A percentile compares a stretch with the other conserved stretches of the same genome.
phyloP scores from a whole-genome alignment of 2,797 vertebrate genomes.

The Harpagifer antarcticus region DNA sequence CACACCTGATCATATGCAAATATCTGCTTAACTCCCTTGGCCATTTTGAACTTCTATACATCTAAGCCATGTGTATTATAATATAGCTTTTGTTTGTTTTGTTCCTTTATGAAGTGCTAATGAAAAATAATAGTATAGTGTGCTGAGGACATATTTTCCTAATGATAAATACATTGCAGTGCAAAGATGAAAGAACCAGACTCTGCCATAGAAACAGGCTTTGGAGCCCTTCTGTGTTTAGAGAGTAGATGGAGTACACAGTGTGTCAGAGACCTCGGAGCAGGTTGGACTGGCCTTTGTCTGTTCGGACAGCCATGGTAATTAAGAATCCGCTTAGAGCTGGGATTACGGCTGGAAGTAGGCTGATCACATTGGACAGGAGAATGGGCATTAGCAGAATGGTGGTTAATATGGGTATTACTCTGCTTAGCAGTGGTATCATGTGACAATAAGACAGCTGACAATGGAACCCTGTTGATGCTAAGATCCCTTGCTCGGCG shows the following conservation, averaged over 20 bases:
- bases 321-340: constrained; percentile 82
- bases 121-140: constrained; percentile 54
- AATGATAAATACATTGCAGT: constrained; percentile 58
- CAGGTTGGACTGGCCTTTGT: constrained; percentile 68
- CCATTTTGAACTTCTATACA: constrained; percentile 71
- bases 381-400: constrained; percentile 81
- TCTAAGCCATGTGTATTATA: constrained; percentile 62
- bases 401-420: constrained; percentile 84
- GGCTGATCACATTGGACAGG: constrained; percentile 80
- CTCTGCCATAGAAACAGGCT: constrained; percentile 25
- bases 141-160: constrained; percentile 45
- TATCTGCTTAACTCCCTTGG: constrained; percentile 71
- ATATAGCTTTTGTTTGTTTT: constrained; percentile 70
- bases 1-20: constrained; percentile 75
- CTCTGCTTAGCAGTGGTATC: constrained; percentile 77
- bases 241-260: constrained; percentile 39
- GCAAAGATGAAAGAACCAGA: constrained; percentile 52
- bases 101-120: constrained; percentile 65
- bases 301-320: constrained; percentile 75
- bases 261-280: constrained; percentile 48
- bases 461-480: constrained; percentile 75
- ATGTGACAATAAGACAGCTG: constrained; percentile 76
- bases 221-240: constrained; percentile 32
- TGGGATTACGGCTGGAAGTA: constrained; percentile 80
- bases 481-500: constrained; percentile 58